These are phyloP conservation scores for Macroglossus sobrinus DNA, from an alignment of 2,113 vertebrate genomes.

Conservation along the genomic window DNA sequence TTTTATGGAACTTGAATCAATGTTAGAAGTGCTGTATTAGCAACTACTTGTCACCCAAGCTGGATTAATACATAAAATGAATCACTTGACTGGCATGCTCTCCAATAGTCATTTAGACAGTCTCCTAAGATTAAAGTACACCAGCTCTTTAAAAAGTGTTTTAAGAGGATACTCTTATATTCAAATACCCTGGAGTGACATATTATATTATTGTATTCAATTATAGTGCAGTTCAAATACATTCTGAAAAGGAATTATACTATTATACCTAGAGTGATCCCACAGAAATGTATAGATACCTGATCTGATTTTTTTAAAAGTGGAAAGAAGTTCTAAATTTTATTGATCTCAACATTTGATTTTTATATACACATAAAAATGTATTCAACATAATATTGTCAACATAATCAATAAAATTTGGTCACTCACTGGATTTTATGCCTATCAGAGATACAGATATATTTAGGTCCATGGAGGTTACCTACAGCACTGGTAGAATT, in stretches of 20 bases:
- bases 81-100: conserved; percentile 62
- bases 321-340: not conserved
- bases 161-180: conserved; percentile 34
- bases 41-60: conserved; percentile 67
- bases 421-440: not conserved
- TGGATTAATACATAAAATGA: conserved; percentile 51
- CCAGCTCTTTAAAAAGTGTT: conserved; percentile 43
- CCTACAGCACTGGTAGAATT: not conserved
- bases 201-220: not conserved
- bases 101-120: conserved; percentile 64
- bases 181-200: conserved; percentile 33
- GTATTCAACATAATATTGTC: not conserved
- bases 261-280: not conserved
- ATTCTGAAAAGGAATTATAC: conserved; percentile 23
- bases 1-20: conserved; percentile 71
- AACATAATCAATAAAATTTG: not conserved
- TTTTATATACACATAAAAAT: not conserved
- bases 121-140: conserved; percentile 52
- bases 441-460: not conserved
- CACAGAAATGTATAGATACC: conserved; percentile 14
- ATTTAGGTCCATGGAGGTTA: not conserved
- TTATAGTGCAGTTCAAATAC: not conserved
- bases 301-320: not conserved
- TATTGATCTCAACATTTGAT: not conserved
- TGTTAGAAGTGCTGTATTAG: conserved; percentile 77